Base-by-base conservation (phyloP, 2,888 invertebrate genomes). In the Diplolepis rosae region DNA sequence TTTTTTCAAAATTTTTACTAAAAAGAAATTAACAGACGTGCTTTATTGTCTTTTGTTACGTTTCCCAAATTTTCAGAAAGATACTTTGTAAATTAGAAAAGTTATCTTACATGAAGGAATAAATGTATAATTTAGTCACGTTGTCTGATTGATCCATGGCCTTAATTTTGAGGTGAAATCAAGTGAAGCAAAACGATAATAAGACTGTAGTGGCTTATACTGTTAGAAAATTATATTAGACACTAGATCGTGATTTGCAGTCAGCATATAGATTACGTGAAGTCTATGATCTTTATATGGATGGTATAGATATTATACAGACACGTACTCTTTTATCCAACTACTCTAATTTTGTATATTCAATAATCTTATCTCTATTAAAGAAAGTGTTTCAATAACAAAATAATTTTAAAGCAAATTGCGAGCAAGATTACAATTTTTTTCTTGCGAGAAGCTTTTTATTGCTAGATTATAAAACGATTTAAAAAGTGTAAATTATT, bases 241-340 rank as follows among this genome's bases (percentile, higher is more conserved):
- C n/a, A n/a, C 35, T 32, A 56, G 32, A 56, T 56, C 35, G 35
- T 56, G 56, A 56, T 56, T 56, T 56, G 32, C 35, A 22, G 32
- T 56, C 22, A 35, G 7, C 22, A 6, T 18, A 45, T 9, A 18
- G 45, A 45, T 45, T 45, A 18, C 9, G 45, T 45, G 45, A 51
- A n/a, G 51, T 7, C 51, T 51, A 51, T 28, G 51, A 51, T 51
- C 28, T 51, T 51, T 27, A 51, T 28, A 45, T 45, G 24, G 51
- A 51, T 51, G 28, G 51, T n/a, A 54, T 30, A 11, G 15, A 54
- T 32, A 30, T 54, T 54, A 11, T 54, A 18, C 28, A 11, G 30
- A 2, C 54, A 30, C 30, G 30, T 54, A 54, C 54, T 54, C 30
- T 54, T 15, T 54, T 11, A 51, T 51, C 27, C 13, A 32, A n/a